Evolutionary conservation across 2,797 vertebrate species (phyloP).

Genomic region (Urophycis tenuis): DNA sequence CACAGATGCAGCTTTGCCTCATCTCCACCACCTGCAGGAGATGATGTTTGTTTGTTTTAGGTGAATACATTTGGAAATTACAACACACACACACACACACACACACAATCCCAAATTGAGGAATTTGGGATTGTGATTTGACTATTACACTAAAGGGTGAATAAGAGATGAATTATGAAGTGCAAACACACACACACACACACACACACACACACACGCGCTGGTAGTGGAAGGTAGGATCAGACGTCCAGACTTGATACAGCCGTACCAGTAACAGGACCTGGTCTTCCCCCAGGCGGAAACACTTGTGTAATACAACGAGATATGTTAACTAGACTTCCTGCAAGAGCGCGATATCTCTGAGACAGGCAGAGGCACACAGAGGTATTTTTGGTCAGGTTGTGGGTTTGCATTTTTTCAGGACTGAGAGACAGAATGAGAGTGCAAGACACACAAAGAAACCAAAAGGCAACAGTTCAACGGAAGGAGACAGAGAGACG

Average conservation of each 20-base stretch:
- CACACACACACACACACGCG: not conserved
- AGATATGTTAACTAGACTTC: slow-evolving; percentile 26
- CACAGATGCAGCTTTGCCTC: slow-evolving; percentile 50
- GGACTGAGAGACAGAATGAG: not conserved
- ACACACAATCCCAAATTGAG: not conserved
- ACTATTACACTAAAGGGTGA: too few relatives aligned
- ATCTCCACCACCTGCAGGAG: slow-evolving; percentile 28
- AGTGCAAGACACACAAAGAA: not conserved
- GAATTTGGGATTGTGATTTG: too few relatives aligned
- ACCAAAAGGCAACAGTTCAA: not conserved
- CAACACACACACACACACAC: not conserved
- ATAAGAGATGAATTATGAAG: too few relatives aligned
- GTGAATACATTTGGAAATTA: not conserved
- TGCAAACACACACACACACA: not conserved
- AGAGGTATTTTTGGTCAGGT: slow-evolving; percentile 14
- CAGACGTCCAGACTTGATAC: slow-evolving; percentile 1
- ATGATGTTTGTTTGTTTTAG: not conserved
- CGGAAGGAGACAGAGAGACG: not conserved
- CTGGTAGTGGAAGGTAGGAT: not conserved
- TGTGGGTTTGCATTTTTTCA: slow-evolving; percentile 9
- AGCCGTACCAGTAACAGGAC: slow-evolving; percentile 2
- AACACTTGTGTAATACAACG: slow-evolving; percentile 13
- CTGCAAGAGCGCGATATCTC: slow-evolving; percentile 15
- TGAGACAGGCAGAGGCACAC: not conserved
- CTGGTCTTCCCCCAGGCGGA: slow-evolving; percentile 12